Evolutionary conservation across 1,140 invertebrate species (phyloP).

Genomic region (Araneus ventricosus): DNA sequence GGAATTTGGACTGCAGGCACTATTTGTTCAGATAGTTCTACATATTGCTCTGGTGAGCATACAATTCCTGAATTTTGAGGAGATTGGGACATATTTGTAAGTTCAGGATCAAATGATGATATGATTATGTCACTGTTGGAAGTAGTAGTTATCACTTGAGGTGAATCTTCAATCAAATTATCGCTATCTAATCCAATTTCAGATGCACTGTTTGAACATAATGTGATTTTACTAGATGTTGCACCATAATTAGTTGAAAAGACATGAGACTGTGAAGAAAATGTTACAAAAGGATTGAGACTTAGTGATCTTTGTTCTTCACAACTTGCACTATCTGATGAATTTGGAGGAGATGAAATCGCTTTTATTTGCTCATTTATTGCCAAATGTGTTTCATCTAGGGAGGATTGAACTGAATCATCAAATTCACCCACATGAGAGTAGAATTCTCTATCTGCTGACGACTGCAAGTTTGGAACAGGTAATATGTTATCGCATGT

Average conservation of each 20-base stretch:
- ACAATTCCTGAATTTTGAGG: neutral
- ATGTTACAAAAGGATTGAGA: constrained; percentile 25
- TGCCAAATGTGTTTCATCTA: neutral
- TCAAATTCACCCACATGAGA: constrained; percentile 48
- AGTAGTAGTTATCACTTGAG: no score
- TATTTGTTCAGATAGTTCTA: neutral
- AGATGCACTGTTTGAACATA: neutral
- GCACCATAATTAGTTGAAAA: neutral
- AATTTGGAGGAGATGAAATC: constrained; percentile 27
- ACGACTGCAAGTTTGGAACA: neutral
- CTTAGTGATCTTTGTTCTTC: neutral
- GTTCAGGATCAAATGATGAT: neutral
- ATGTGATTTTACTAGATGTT: constrained; percentile 29
- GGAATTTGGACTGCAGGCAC: neutral
- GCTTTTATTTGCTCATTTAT: constrained; percentile 48
- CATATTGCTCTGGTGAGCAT: neutral
- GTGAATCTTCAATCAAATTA: neutral
- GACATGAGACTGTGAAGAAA: constrained; percentile 20
- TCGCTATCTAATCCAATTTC: neutral
- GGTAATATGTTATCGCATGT: constrained; percentile 7
- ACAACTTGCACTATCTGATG: neutral
- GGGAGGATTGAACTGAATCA: constrained; percentile 12
- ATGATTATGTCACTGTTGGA: neutral
- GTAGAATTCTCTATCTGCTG: constrained; percentile 21
- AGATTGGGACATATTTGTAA: neutral